A percentile compares a stretch with the other conserved stretches of the same genome.
These are phyloP conservation scores for Keiferia lycopersicella DNA, from an alignment of 2,888 invertebrate species.

Conservation along the genomic window DNA sequence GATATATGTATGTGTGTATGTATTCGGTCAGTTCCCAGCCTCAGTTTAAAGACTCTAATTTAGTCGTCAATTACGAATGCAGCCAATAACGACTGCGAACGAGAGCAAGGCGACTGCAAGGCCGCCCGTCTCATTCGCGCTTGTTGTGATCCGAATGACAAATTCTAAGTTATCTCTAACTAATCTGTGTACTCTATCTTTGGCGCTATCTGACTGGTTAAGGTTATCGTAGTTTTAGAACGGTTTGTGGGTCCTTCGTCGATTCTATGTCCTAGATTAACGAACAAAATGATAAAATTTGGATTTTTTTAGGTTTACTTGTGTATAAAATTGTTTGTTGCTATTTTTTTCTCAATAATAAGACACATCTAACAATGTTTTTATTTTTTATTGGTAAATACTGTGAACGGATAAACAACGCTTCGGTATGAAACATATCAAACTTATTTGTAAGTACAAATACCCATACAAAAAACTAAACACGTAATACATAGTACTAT, in stretches of 20 bases:
- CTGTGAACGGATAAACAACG: not conserved
- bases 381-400: slow-evolving; percentile 4
- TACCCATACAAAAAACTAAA: not conserved
- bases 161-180: not conserved
- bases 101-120: slow-evolving; percentile 27
- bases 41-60: slow-evolving; percentile 10
- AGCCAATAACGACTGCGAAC: slow-evolving; percentile 21
- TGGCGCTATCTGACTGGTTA: not conserved
- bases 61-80: slow-evolving; percentile 21
- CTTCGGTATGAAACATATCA: not conserved
- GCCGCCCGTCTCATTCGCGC: slow-evolving; percentile 2
- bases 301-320: too few relatives aligned
- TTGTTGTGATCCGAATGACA: slow-evolving; percentile 16
- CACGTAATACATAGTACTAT: not conserved
- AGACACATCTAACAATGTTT: not conserved
- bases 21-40: not conserved
- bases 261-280: too few relatives aligned
- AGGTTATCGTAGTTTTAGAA: not conserved
- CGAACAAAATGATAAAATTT: too few relatives aligned
- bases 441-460: not conserved
- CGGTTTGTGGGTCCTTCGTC: too few relatives aligned
- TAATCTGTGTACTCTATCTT: slow-evolving; percentile 14
- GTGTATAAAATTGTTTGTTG: too few relatives aligned
- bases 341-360: too few relatives aligned
- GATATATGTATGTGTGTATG: too few relatives aligned